phyloP scores from a whole-genome alignment of 2,797 vertebrate species.

The Pachyuromys duprasi region DNA sequence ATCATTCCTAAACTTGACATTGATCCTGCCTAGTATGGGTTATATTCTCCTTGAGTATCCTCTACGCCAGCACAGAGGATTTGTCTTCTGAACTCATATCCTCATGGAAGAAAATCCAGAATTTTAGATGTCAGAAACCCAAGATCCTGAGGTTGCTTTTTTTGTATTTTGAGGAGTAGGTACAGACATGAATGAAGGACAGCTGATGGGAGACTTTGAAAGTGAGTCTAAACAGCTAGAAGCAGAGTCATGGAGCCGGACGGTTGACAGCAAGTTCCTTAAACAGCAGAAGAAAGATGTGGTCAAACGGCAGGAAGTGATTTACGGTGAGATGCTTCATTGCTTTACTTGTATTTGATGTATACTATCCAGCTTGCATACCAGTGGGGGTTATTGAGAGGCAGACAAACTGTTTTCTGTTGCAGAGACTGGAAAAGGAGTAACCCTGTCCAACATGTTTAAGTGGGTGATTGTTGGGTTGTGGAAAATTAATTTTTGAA shows the following conservation, averaged over 20 bases:
- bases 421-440: background rate
- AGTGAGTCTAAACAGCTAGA: conserved; percentile 94
- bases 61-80: background rate
- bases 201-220: conserved; percentile 98
- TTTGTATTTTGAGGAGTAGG: conserved; percentile 87
- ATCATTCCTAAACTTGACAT: background rate
- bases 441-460: background rate
- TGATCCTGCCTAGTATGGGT: background rate
- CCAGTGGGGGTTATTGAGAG: background rate
- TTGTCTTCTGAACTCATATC: background rate
- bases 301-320: conserved; percentile 97
- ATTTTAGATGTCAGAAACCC: background rate
- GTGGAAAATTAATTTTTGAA: background rate
- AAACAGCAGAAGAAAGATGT: conserved; percentile 94
- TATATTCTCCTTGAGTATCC: background rate
- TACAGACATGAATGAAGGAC: conserved; percentile 97
- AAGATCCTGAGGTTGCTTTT: conserved; percentile 30
- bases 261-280: conserved; percentile 93
- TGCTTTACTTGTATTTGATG: background rate
- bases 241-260: conserved; percentile 97
- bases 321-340: conserved; percentile 91
- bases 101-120: background rate
- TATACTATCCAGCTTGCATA: background rate
- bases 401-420: background rate
- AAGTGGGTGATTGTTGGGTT: background rate